Evolutionary conservation across 2,888 invertebrate species (phyloP).

Genomic region (Glyphotaelius pellucidus): DNA sequence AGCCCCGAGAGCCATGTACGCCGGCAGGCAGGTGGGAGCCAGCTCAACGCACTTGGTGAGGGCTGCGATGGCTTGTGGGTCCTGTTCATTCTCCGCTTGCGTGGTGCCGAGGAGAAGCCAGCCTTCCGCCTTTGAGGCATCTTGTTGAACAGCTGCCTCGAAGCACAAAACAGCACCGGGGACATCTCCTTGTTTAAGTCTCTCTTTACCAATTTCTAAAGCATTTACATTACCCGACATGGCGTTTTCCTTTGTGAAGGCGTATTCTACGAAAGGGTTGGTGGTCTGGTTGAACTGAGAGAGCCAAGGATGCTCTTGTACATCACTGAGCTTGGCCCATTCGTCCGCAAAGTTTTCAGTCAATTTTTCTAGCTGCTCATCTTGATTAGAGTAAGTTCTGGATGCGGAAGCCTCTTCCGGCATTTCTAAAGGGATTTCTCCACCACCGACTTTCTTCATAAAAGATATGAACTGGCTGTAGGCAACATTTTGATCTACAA

Average conservation of each 20-base stretch:
- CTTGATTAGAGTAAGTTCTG: conserved; percentile 71
- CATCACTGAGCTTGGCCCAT: conserved; percentile 86
- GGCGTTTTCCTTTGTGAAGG: conserved; percentile 91
- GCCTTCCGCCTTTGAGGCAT: conserved; percentile 86
- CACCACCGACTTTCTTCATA: conserved; percentile 86
- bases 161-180: conserved; percentile 97
- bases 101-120: conserved; percentile 94
- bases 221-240: conserved; percentile 87
- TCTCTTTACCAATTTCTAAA: conserved; percentile 90
- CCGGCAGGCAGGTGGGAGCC: conserved; percentile 87
- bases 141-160: conserved; percentile 94
- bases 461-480: conserved; percentile 91
- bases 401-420: conserved; percentile 70
- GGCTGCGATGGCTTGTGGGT: conserved; percentile 94
- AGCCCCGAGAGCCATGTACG: conserved; percentile 93
- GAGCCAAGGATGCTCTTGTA: conserved; percentile 83
- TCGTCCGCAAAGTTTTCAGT: conserved; percentile 84
- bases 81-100: conserved; percentile 99
- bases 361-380: conserved; percentile 75
- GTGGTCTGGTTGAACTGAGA: conserved; percentile 78
- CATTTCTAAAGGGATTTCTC: conserved; percentile 79
- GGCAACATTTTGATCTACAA: conserved; percentile 82
- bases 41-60: conserved; percentile 89
- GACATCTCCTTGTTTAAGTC: conserved; percentile 91
- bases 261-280: conserved; percentile 81